A percentile compares a stretch with the other conserved stretches of the same genome.
Evolutionary conservation across 2,888 invertebrate genomes (phyloP).

Genomic region (Megaustenia siamemsis): DNA sequence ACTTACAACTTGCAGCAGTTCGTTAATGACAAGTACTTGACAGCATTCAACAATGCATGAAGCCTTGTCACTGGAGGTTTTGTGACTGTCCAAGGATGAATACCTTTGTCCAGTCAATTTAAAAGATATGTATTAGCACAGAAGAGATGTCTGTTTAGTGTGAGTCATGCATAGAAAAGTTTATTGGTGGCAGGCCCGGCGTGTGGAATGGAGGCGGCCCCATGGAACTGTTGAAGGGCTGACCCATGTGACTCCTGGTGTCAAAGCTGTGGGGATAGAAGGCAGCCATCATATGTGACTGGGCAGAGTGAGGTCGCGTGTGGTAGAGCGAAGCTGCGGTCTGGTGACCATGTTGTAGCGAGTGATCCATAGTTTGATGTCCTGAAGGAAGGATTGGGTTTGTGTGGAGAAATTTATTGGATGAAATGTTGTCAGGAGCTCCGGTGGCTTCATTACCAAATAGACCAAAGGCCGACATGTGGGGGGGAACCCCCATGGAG

Average conservation of each 20-base stretch:
- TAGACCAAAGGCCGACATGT: conserved; percentile 53
- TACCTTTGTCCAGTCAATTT: background rate
- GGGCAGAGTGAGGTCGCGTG: conserved; percentile 47
- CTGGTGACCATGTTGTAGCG: conserved; percentile 54
- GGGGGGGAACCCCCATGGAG: conserved; percentile 51
- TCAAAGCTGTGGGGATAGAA: conserved; percentile 53
- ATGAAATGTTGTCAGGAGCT: conserved; percentile 45
- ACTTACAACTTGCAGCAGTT: background rate
- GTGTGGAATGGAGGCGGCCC: conserved; percentile 50
- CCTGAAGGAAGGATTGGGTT: conserved; percentile 47
- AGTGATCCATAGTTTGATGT: conserved; percentile 53
- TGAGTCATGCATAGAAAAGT: conserved; percentile 54
- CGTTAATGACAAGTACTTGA: background rate
- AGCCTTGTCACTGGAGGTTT: background rate
- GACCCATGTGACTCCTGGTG: conserved; percentile 51
- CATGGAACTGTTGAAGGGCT: conserved; percentile 46
- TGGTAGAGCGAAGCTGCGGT: conserved; percentile 48
- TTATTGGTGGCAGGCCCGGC: conserved; percentile 50
- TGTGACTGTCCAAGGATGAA: background rate
- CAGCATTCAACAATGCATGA: background rate
- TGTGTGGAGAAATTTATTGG: conserved; percentile 53
- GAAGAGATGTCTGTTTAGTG: conserved; percentile 4
- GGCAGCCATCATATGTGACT: conserved; percentile 53
- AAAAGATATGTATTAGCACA: background rate
- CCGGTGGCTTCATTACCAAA: conserved; percentile 47